Percentiles rank a stretch among this genome's conserved stretches.
Evolutionary conservation across 2,113 vertebrate species (phyloP).

Genomic region (Nothobranchius furzeri): DNA sequence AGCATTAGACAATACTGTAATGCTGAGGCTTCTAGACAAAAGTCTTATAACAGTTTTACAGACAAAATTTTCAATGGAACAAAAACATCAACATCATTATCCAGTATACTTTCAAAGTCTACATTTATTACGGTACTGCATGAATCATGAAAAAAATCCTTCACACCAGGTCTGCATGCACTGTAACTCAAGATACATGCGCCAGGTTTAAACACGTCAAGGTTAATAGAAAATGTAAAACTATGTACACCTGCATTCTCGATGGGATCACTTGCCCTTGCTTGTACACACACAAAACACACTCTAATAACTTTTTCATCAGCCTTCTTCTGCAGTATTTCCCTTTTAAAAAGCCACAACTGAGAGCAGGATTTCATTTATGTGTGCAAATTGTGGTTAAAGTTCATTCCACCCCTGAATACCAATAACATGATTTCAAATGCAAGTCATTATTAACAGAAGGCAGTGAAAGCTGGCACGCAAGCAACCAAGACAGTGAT

Average conservation of each 20-base stretch:
- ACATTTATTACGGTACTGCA: no score
- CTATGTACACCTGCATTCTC: not conserved
- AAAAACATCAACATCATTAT: no score
- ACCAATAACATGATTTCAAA: constrained; percentile 36
- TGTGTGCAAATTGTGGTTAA: constrained; percentile 40
- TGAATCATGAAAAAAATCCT: no score
- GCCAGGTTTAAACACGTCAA: not conserved
- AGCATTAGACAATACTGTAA: not conserved
- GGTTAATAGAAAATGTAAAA: not conserved
- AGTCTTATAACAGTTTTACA: no score
- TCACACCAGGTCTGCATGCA: not conserved
- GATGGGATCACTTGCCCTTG: constrained; percentile 5
- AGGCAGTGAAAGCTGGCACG: not conserved
- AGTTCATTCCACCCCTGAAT: constrained; percentile 38
- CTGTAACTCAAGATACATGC: not conserved
- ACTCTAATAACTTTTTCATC: constrained; percentile 10
- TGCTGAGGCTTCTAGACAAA: not conserved
- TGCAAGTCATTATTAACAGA: constrained; percentile 8
- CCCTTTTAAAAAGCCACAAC: constrained; percentile 16
- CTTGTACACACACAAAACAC: not conserved
- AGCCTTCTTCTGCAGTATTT: constrained; percentile 11
- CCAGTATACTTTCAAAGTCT: no score
- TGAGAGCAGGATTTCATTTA: constrained; percentile 32
- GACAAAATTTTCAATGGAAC: not conserved
- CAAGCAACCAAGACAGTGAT: not conserved